Evolutionary conservation across 2,888 invertebrate species (phyloP).

Genomic region (Lasioglossum leucozonium): DNA sequence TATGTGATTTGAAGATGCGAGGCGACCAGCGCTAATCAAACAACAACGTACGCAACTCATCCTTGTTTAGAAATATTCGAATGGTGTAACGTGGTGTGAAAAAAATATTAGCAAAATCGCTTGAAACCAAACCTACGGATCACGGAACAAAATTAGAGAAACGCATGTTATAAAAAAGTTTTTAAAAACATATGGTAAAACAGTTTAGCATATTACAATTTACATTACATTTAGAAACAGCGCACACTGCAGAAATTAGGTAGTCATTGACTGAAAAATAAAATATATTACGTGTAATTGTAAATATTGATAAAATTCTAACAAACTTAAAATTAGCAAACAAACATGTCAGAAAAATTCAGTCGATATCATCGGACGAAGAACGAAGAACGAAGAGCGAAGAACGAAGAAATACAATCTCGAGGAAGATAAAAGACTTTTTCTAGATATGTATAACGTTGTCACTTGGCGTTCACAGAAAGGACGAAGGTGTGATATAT

Average conservation of each 20-base stretch:
- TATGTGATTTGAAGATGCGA: constrained; percentile 81
- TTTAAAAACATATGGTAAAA: background rate
- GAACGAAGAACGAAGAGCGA: background rate
- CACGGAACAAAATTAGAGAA: background rate
- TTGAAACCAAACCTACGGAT: constrained; percentile 18
- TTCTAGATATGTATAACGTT: background rate
- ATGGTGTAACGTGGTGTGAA: background rate
- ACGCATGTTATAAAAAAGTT: background rate
- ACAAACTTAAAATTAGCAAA: background rate
- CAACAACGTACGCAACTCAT: constrained; percentile 84
- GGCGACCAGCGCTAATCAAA: constrained; percentile 80
- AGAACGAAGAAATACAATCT: background rate
- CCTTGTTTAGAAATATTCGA: background rate
- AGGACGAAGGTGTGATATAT: constrained; percentile 1
- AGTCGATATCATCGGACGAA: background rate
- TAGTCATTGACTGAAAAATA: background rate
- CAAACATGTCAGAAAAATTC: background rate
- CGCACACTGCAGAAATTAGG: background rate
- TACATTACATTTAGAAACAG: background rate
- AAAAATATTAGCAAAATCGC: background rate
- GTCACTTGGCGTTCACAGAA: background rate
- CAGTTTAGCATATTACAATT: no score
- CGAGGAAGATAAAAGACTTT: background rate
- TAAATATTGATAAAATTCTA: background rate
- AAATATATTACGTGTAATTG: background rate